phyloP scores from a whole-genome alignment of 1,140 invertebrate species.

The Orchesella cincta region DNA sequence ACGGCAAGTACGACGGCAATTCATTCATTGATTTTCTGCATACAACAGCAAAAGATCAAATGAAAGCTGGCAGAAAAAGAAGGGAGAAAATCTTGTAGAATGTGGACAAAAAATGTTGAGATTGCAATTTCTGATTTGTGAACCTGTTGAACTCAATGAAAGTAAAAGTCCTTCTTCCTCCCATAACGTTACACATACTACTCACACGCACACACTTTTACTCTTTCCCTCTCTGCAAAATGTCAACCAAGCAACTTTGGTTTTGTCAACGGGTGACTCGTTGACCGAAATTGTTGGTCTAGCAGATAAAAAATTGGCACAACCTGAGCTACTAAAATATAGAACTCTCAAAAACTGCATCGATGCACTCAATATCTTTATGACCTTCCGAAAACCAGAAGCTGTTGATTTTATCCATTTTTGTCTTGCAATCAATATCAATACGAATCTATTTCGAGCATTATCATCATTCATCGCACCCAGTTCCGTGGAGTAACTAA shows the following conservation, averaged over 20 bases:
- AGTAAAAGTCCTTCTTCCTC: constrained; percentile 25
- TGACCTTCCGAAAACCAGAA: constrained; percentile 15
- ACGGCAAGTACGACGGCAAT: constrained; percentile 18
- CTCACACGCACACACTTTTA: constrained; percentile 9
- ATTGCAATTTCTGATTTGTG: constrained; percentile 46
- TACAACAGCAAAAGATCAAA: constrained; percentile 30
- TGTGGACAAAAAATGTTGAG: constrained; percentile 42
- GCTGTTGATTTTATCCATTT: constrained; percentile 4
- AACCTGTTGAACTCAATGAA: constrained; percentile 44
- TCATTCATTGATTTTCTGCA: constrained; percentile 29
- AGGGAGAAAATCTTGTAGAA: constrained; percentile 33
- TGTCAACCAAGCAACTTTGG: constrained; percentile 30
- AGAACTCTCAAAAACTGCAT: not conserved
- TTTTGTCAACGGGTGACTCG: constrained; percentile 28
- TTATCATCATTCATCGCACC: too few species aligned
- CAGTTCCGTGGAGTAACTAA: too few species aligned
- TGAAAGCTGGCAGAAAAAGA: constrained; percentile 29
- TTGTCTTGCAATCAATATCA: not conserved
- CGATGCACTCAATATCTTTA: not conserved
- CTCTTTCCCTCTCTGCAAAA: constrained; percentile 7
- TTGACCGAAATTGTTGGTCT: constrained; percentile 29
- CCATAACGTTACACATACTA: not conserved
- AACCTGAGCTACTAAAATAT: not conserved
- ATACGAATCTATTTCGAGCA: too few species aligned
- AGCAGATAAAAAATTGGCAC: constrained; percentile 30